Conservation (phyloP, 2,888 invertebrate species). For the Glyphotaelius pellucidus region DNA sequence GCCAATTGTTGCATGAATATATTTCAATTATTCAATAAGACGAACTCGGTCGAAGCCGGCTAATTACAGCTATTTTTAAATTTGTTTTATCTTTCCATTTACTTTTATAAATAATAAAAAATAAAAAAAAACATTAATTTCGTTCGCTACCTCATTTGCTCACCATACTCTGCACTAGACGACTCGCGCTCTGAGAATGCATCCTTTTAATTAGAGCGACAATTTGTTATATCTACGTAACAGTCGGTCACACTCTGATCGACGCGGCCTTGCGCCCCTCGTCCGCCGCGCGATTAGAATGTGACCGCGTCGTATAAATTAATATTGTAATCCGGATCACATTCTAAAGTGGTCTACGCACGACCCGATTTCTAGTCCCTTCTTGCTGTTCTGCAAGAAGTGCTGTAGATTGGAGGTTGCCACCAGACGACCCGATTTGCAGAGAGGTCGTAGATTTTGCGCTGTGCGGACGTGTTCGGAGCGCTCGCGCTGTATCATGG, state of each 20-base stretch:
- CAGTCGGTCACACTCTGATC: conserved; percentile 23
- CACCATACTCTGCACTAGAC: neutral
- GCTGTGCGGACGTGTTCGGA: no score
- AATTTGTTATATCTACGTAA: neutral
- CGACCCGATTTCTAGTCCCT: no score
- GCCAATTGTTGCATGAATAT: no score
- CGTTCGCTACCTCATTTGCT: neutral
- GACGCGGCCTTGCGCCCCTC: neutral
- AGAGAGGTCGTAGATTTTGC: no score
- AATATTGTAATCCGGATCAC: neutral
- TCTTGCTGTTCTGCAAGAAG: no score
- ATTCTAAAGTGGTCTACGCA: no score
- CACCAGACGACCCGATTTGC: no score
- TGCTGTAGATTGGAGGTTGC: no score
- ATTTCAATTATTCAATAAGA: no score
- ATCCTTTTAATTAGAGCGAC: conserved; percentile 29
- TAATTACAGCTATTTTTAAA: no score
- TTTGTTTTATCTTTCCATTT: neutral
- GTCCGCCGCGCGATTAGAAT: neutral
- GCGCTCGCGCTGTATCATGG: no score
- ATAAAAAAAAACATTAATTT: neutral
- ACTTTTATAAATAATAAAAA: neutral
- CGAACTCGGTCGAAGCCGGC: no score
- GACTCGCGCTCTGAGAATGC: neutral
- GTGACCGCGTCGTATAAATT: conserved; percentile 20